phyloP scores from a whole-genome alignment of 2,113 vertebrate species.

The Diphyllodes magnificus region DNA sequence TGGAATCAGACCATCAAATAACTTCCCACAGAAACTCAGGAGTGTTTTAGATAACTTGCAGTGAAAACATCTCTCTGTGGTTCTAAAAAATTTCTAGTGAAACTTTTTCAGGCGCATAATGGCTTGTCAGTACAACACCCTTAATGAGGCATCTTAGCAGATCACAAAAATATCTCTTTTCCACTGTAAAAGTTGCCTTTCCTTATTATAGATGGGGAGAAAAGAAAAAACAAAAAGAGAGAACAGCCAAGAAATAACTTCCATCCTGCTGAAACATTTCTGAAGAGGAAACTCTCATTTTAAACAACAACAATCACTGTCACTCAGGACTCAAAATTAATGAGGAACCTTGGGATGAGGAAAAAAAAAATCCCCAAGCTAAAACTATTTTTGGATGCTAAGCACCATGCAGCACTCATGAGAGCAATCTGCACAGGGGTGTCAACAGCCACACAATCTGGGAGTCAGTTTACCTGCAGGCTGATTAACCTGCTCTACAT shows the following conservation, averaged over 20 bases:
- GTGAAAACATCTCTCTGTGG: background rate
- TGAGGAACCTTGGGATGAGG: background rate
- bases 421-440: background rate
- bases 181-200: background rate
- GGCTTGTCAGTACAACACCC: background rate
- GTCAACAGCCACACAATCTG: background rate
- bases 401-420: rapidly evolving
- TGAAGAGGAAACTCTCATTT: background rate
- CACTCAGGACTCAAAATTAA: background rate
- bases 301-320: background rate
- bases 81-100: background rate
- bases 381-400: background rate
- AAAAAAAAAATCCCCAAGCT: background rate
- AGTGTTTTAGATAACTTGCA: background rate
- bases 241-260: background rate
- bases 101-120: background rate
- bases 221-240: background rate
- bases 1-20: background rate
- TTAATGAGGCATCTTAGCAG: background rate
- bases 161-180: background rate
- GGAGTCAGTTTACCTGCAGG: background rate
- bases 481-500: background rate
- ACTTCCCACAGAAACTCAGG: background rate
- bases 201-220: background rate
- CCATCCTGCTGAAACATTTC: background rate